Evolutionary conservation across 2,888 invertebrate genomes (phyloP).

Genomic region (Drosophila tanythrix): DNA sequence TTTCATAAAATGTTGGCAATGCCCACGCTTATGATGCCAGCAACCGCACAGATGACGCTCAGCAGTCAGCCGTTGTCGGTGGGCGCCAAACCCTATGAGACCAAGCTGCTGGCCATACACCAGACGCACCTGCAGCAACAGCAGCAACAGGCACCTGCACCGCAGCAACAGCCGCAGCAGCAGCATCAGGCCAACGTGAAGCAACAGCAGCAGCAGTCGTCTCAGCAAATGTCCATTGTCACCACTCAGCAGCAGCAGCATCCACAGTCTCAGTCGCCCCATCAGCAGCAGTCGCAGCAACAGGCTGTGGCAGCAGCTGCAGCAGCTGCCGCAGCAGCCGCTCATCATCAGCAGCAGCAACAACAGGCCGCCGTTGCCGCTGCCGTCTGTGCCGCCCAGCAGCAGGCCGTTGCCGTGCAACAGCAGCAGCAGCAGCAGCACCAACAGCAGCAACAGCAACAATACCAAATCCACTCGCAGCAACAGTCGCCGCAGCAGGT

Average conservation of each 20-base stretch:
- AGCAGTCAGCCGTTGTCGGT: slow-evolving; percentile 85
- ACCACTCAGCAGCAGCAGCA: slow-evolving; percentile 80
- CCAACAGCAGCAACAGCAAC: slow-evolving; percentile 78
- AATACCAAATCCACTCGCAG: slow-evolving; percentile 85
- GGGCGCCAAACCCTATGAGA: slow-evolving; percentile 85
- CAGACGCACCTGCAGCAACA: slow-evolving; percentile 84
- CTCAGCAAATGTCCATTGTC: slow-evolving; percentile 79
- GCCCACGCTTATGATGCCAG: slow-evolving; percentile 86
- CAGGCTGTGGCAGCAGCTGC: slow-evolving; percentile 79
- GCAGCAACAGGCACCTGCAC: slow-evolving; percentile 73
- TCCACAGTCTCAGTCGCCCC: slow-evolving; percentile 80
- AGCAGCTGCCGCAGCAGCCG: slow-evolving; percentile 78
- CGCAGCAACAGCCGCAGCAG: slow-evolving; percentile 76
- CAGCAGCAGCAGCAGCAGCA: slow-evolving; percentile 80
- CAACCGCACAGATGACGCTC: slow-evolving; percentile 85
- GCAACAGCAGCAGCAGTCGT: slow-evolving; percentile 79
- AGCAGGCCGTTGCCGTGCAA: slow-evolving; percentile 82
- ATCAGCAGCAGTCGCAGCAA: slow-evolving; percentile 77
- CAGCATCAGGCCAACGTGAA: slow-evolving; percentile 65
- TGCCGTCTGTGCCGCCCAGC: slow-evolving; percentile 81
- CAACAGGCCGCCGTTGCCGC: slow-evolving; percentile 79
- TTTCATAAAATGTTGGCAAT: slow-evolving; percentile 85
- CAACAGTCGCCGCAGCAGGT: slow-evolving; percentile 85
- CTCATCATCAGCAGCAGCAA: slow-evolving; percentile 81
- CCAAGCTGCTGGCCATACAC: slow-evolving; percentile 85